A percentile compares a stretch with the other conserved stretches of the same genome.
Evolutionary conservation across 2,797 vertebrate species (phyloP).

Genomic region (Gymnoscopelus microlampas): DNA sequence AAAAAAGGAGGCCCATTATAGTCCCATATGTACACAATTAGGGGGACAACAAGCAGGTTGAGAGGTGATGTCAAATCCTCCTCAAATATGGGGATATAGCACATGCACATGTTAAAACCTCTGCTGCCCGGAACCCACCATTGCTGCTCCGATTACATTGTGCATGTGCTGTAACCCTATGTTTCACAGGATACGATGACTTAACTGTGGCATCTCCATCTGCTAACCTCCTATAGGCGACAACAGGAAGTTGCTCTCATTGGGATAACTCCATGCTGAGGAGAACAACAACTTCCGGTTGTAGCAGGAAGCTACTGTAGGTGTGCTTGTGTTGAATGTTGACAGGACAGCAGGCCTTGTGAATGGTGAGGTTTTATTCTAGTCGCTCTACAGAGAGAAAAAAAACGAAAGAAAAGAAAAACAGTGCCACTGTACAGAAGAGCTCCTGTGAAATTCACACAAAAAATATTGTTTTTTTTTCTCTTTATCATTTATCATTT

Average conservation of each 20-base stretch:
- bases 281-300: too few species aligned
- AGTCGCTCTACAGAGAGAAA: conserved; percentile 75
- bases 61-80: conserved; percentile 30
- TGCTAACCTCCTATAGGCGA: neutral
- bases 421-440: conserved; percentile 84
- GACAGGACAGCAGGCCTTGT: conserved; percentile 80
- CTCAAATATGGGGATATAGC: too few species aligned
- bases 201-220: conserved; percentile 1
- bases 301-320: too few species aligned
- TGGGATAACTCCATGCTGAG: too few species aligned
- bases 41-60: conserved; percentile 16
- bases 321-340: conserved; percentile 12
- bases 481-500: conserved; percentile 83
- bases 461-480: conserved; percentile 86
- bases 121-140: too few species aligned
- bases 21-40: neutral
- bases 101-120: too few species aligned
- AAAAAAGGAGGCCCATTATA: too few species aligned
- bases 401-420: conserved; percentile 59
- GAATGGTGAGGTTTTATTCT: conserved; percentile 84
- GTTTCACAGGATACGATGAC: neutral
- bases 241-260: neutral
- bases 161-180: too few species aligned
- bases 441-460: conserved; percentile 85
- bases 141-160: too few species aligned